phyloP scores from a whole-genome alignment of 2,797 vertebrate genomes.

The Microtus agrestis region DNA sequence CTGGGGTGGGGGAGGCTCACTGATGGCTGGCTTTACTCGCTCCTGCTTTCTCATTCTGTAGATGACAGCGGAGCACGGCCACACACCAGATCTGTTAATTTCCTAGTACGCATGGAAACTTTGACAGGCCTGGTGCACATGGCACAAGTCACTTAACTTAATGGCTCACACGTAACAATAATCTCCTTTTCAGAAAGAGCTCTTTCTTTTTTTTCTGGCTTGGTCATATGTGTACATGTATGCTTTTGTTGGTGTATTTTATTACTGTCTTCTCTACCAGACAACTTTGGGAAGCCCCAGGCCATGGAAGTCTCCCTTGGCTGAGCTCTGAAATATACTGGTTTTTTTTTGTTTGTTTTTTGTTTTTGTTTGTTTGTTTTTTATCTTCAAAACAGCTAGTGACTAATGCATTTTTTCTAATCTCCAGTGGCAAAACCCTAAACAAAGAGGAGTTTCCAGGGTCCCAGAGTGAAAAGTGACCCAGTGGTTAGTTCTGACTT shows the following conservation, averaged over 20 bases:
- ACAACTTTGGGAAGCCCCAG: not conserved
- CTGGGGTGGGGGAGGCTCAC: slow-evolving; percentile 19
- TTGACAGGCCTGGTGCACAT: not conserved
- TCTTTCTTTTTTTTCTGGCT: not conserved
- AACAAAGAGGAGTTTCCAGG: not conserved
- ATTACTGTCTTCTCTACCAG: not conserved
- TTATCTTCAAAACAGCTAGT: not conserved
- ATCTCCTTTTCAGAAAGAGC: not conserved
- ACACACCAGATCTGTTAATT: not conserved
- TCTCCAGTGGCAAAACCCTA: not conserved
- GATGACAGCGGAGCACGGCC: not conserved
- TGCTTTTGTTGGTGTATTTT: not conserved
- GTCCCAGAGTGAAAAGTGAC: not conserved
- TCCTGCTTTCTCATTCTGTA: not conserved
- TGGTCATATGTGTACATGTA: not conserved
- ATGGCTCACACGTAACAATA: not conserved
- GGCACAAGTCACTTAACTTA: accelerated
- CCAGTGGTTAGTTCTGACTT: not conserved
- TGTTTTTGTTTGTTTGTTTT: too few species aligned
- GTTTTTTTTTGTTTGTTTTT: not conserved
- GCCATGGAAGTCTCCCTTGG: not conserved
- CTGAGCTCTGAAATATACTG: not conserved
- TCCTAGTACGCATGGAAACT: not conserved
- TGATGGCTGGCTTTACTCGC: slow-evolving; percentile 34
- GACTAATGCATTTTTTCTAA: not conserved